These are phyloP conservation scores for Mythimna ferrago DNA, from an alignment of 2,888 invertebrate genomes.

Conservation along the genomic window DNA sequence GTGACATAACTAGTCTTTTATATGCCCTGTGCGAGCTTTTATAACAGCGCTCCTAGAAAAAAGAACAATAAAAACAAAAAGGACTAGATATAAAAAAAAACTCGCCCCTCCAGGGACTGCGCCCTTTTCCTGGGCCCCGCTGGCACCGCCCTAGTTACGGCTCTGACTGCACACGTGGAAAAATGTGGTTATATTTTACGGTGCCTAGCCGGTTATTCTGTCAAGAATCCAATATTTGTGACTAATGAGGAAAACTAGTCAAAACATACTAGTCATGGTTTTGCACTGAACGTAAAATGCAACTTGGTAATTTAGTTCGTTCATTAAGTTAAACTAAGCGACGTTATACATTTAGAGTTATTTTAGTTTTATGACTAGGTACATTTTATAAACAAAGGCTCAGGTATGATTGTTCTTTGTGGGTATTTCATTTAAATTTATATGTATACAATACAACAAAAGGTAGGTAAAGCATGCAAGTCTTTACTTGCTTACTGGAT, in stretches of 20 bases:
- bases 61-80: no score
- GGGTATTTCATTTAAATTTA: not conserved
- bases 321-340: not conserved
- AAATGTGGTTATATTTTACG: slow-evolving; percentile 4
- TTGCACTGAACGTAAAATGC: not conserved
- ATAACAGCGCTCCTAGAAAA: no score
- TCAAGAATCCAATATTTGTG: slow-evolving; percentile 6
- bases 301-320: not conserved
- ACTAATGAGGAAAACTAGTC: slow-evolving; percentile 28
- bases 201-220: slow-evolving; percentile 26
- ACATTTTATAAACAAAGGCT: not conserved
- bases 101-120: no score
- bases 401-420: not conserved
- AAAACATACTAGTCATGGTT: not conserved
- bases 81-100: no score
- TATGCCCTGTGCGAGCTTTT: no score
- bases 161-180: not conserved
- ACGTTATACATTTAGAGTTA: not conserved
- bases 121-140: no score
- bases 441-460: not conserved
- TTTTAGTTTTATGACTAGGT: not conserved
- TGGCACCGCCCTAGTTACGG: no score
- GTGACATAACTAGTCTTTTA: no score
- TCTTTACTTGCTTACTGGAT: slow-evolving; percentile 7
- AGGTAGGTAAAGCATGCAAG: not conserved